Evolutionary conservation across 2,797 vertebrate species (phyloP).

Genomic region (Onychomys leucogaster): DNA sequence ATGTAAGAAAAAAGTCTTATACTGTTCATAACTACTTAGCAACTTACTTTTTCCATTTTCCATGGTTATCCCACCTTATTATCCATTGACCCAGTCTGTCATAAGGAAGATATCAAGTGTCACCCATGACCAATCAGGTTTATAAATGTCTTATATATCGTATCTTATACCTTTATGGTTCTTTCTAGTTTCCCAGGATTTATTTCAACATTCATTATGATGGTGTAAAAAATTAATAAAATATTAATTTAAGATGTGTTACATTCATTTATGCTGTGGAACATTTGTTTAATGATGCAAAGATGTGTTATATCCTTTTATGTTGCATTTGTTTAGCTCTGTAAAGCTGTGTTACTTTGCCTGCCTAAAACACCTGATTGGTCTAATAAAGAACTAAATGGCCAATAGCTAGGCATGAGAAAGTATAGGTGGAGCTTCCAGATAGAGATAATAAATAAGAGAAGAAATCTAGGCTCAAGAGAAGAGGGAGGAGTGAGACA

Average conservation of each 20-base stretch:
- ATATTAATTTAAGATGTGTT: not conserved
- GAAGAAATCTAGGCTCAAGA: not conserved
- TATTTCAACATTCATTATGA: not conserved
- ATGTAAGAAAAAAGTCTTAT: not conserved
- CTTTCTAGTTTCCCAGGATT: not conserved
- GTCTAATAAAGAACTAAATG: not conserved
- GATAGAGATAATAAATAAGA: not conserved
- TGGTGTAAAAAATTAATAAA: not conserved
- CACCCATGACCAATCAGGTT: constrained; percentile 2
- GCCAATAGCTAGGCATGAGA: not conserved
- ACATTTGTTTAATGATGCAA: not conserved
- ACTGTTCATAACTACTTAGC: not conserved
- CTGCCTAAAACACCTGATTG: not conserved
- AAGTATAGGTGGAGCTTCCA: not conserved
- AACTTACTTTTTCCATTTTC: not conserved
- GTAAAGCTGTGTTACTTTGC: not conserved
- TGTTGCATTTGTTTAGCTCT: not conserved
- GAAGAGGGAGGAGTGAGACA: not conserved
- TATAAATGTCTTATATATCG: not conserved
- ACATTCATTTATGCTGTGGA: not conserved
- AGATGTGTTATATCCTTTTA: not conserved
- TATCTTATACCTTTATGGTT: not conserved
- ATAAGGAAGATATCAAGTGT: not conserved
- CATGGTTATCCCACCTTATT: not conserved
- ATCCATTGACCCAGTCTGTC: not conserved